Conservation (phyloP, 2,888 invertebrate species). For the Drosophila subquinaria region DNA sequence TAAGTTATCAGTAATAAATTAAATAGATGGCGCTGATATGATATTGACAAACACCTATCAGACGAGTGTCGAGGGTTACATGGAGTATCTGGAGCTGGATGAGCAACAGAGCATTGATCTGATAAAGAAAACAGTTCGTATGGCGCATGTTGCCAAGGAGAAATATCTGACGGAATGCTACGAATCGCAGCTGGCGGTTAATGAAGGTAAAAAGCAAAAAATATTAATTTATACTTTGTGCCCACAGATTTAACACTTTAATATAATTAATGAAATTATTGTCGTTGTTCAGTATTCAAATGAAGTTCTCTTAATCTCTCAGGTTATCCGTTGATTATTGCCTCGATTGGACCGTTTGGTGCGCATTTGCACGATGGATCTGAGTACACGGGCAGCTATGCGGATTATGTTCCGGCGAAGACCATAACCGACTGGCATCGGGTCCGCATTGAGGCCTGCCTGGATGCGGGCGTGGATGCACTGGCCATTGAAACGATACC, state of each 20-base stretch:
- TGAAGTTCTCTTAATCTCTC: background rate
- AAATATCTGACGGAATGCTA: slow-evolving; percentile 87
- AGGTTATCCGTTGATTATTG: slow-evolving; percentile 90
- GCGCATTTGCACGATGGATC: slow-evolving; percentile 96
- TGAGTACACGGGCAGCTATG: slow-evolving; percentile 95
- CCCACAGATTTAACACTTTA: too few species aligned
- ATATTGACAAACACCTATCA: slow-evolving; percentile 96
- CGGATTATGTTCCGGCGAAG: slow-evolving; percentile 88
- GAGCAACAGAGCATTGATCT: slow-evolving; percentile 90
- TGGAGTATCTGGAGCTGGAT: slow-evolving; percentile 90
- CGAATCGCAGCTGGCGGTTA: slow-evolving; percentile 78
- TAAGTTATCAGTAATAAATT: slow-evolving; percentile 48
- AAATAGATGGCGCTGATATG: slow-evolving; percentile 93
- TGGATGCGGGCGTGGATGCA: slow-evolving; percentile 93
- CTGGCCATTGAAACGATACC: slow-evolving; percentile 97
- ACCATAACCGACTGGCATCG: slow-evolving; percentile 94
- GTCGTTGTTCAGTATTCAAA: too few species aligned
- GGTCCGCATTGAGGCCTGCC: slow-evolving; percentile 91
- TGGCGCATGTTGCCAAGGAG: slow-evolving; percentile 91
- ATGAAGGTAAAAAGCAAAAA: slow-evolving; percentile 62
- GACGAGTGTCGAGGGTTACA: slow-evolving; percentile 92
- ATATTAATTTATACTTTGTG: too few species aligned
- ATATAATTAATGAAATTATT: too few species aligned
- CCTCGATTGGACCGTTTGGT: slow-evolving; percentile 97
- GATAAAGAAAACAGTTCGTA: slow-evolving; percentile 90